These are phyloP conservation scores for Papilio demoleus DNA, from an alignment of 2,888 invertebrate species.

Conservation along the genomic window DNA sequence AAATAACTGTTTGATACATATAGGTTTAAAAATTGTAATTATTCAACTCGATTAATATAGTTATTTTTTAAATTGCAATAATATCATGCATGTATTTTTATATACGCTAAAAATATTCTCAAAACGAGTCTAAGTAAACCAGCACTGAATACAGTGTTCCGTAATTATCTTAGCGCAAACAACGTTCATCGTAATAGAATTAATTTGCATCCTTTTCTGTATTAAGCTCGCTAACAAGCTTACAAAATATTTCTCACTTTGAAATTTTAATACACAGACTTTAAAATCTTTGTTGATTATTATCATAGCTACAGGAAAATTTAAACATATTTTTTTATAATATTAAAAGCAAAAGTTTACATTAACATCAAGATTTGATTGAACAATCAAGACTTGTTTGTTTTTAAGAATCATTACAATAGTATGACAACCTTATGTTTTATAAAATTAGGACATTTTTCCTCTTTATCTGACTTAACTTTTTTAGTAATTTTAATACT, in stretches of 20 bases:
- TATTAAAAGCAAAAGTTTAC: not conserved
- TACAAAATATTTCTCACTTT: conserved; percentile 41
- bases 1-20: too few relatives aligned
- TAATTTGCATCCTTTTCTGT: conserved; percentile 42
- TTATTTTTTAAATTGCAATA: not conserved
- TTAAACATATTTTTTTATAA: not conserved
- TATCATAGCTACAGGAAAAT: not conserved
- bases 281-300: conserved; percentile 34
- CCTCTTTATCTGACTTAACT: not conserved
- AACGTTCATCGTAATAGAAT: conserved; percentile 42
- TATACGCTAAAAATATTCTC: conserved; percentile 32
- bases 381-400: too few relatives aligned
- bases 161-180: conserved; percentile 42
- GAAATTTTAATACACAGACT: conserved; percentile 38
- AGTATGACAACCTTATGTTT: too few relatives aligned
- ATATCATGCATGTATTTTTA: not conserved
- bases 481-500: not conserved
- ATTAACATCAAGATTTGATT: too few relatives aligned
- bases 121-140: conserved; percentile 29
- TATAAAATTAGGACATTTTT: not conserved
- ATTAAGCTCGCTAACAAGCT: conserved; percentile 42
- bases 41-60: not conserved
- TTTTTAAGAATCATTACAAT: too few relatives aligned
- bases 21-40: too few relatives aligned
- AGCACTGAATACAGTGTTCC: conserved; percentile 38